Evolutionary conservation across 2,888 invertebrate species (phyloP).

Genomic region (Syrphus vitripennis): DNA sequence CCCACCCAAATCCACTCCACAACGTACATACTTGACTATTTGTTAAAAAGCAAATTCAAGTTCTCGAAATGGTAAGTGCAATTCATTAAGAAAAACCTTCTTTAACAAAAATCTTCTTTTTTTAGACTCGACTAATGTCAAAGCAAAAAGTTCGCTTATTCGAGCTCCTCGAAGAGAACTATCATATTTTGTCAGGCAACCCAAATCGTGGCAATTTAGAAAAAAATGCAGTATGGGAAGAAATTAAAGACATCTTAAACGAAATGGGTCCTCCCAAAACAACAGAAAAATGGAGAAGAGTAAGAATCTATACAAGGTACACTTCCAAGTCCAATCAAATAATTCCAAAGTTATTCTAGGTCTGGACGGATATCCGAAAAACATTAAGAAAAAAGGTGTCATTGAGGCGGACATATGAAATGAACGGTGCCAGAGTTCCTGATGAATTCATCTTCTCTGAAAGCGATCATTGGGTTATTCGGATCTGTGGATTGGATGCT

Average conservation of each 20-base stretch:
- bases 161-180: neutral
- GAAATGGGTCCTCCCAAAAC: neutral
- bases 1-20: no score
- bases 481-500: neutral
- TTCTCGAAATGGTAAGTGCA: neutral
- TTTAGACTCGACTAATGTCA: neutral
- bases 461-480: constrained; percentile 1
- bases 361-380: constrained; percentile 1
- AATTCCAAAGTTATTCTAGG: neutral
- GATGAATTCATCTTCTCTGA: neutral
- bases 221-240: neutral
- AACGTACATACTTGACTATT: neutral
- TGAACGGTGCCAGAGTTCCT: neutral
- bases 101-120: neutral
- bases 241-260: neutral
- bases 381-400: neutral
- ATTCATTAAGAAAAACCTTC: neutral
- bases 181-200: neutral
- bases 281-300: constrained; percentile 14
- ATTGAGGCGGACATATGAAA: neutral
- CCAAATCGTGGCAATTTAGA: neutral
- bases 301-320: neutral
- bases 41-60: neutral
- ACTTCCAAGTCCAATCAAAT: neutral
- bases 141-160: constrained; percentile 2